Evolutionary conservation across 2,888 invertebrate species (phyloP).

Genomic region (Sphaeridia pumilis): DNA sequence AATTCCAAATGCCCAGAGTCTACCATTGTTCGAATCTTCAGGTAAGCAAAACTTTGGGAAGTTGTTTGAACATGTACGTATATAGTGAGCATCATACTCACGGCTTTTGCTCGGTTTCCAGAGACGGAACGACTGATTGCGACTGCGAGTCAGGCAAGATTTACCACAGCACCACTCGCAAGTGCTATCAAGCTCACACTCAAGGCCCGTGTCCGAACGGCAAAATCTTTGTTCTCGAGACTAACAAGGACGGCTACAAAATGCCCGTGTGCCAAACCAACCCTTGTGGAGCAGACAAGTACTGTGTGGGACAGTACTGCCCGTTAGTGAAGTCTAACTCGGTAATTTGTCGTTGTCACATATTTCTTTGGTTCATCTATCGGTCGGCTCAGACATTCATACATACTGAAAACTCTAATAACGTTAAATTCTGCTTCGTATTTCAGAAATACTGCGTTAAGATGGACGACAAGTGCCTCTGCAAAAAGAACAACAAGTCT

Average conservation of each 20-base stretch:
- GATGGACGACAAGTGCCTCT: slow-evolving; percentile 39
- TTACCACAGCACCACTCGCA: slow-evolving; percentile 17
- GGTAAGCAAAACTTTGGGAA: slow-evolving; percentile 13
- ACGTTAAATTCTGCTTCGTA: slow-evolving; percentile 36
- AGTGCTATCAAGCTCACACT: slow-evolving; percentile 23
- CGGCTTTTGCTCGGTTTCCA: too few species aligned
- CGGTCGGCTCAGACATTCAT: too few species aligned
- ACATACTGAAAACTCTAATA: neutral
- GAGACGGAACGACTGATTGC: slow-evolving; percentile 28
- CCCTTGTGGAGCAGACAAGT: slow-evolving; percentile 21
- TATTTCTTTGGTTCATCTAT: too few species aligned
- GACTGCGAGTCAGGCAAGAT: slow-evolving; percentile 22
- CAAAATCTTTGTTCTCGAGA: slow-evolving; percentile 13
- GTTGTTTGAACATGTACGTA: slow-evolving; percentile 1
- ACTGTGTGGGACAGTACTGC: slow-evolving; percentile 25
- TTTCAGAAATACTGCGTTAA: slow-evolving; percentile 11
- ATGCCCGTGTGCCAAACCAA: slow-evolving; percentile 19
- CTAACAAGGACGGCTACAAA: too few species aligned
- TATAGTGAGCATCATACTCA: too few species aligned
- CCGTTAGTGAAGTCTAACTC: slow-evolving; percentile 2
- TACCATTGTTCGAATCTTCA: slow-evolving; percentile 9
- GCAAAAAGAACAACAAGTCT: too few species aligned
- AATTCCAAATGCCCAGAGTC: slow-evolving; percentile 17
- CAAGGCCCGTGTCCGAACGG: slow-evolving; percentile 24
- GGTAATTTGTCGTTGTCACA: slow-evolving; percentile 11